Evolutionary conservation across 2,797 vertebrate species (phyloP).

Genomic region (Trichosurus vulpecula): DNA sequence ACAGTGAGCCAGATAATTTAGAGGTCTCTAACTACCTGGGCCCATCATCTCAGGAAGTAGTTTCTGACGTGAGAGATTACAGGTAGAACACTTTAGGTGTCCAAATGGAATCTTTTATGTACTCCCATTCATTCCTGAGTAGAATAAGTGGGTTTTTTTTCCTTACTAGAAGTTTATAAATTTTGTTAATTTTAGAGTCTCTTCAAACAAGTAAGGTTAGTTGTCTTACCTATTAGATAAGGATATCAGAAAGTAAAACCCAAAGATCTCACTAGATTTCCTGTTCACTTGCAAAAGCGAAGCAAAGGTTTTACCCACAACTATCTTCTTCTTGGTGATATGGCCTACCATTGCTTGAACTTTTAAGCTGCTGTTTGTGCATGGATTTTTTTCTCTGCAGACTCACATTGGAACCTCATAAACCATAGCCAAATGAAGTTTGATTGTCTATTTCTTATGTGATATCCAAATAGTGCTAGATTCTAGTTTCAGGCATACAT

Average conservation of each 20-base stretch:
- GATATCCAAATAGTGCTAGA: background rate
- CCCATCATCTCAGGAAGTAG: background rate
- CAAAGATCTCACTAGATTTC: background rate
- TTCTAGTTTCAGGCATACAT: background rate
- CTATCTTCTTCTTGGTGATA: background rate
- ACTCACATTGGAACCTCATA: background rate
- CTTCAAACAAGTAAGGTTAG: background rate
- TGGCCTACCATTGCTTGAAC: constrained; percentile 17
- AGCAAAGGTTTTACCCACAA: background rate
- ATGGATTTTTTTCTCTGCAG: background rate
- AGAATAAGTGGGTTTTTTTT: background rate
- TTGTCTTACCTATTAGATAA: background rate
- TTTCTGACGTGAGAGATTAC: background rate
- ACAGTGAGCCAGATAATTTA: background rate
- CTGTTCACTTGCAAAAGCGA: background rate
- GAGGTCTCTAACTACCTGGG: background rate
- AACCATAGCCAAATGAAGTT: background rate
- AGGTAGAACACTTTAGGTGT: background rate
- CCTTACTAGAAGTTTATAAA: background rate
- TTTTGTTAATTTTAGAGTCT: background rate
- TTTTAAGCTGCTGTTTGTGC: background rate
- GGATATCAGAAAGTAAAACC: background rate
- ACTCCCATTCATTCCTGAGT: background rate
- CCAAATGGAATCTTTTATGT: background rate
- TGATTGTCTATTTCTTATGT: constrained; percentile 23